Evolutionary conservation across 2,113 vertebrate genomes (phyloP), one percentile per base, ranked within the genome.

Genomic region (Boleophthalmus pectinirostris): DNA sequence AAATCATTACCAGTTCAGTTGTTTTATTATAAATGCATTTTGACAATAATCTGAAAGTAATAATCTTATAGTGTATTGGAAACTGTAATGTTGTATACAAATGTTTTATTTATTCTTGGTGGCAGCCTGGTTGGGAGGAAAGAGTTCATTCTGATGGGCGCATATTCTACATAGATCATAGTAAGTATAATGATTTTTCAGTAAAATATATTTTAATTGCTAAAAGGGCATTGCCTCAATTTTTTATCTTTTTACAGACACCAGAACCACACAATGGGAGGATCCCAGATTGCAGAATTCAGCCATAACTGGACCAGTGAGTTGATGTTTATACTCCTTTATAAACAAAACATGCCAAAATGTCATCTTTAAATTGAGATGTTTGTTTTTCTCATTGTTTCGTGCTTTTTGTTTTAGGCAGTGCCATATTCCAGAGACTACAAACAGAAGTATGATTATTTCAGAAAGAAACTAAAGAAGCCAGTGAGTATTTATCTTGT

Each of bases 381-480:
- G 4, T 64, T 7, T 68, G 61, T 45, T 43, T 66, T 20, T 51
- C 5, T 13, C 14, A 23, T 9, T 69, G 11, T 20, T 64, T 18
- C 68, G 10, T 0, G n/a, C 67, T 23, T 66, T 53, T 70, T 64
- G 53, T 83, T 54, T 74, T 78, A 99, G 98, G 98, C 97, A 67
- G 98, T 99, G 93, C 98, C 98, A 92, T 99, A 99, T 88, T 99
- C 98, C 91, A 95, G 98, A 91, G 97, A 99, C 89, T 99, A 99
- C 83, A 99, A 99, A 85, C 93, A 97, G 83, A 99, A 99, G 84
- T 99, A 99, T 24, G 97, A 99, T 43, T 99, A 97, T 94, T 99
- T 99, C 94, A 93, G 95, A 58, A 98, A 97, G 89, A 99, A 98
- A 83, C 45, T 98, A 81, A 98, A 96, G 93, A 99, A 98, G 83